phyloP scores from a whole-genome alignment of 2,888 invertebrate genomes.

The Miltochrista miniata region DNA sequence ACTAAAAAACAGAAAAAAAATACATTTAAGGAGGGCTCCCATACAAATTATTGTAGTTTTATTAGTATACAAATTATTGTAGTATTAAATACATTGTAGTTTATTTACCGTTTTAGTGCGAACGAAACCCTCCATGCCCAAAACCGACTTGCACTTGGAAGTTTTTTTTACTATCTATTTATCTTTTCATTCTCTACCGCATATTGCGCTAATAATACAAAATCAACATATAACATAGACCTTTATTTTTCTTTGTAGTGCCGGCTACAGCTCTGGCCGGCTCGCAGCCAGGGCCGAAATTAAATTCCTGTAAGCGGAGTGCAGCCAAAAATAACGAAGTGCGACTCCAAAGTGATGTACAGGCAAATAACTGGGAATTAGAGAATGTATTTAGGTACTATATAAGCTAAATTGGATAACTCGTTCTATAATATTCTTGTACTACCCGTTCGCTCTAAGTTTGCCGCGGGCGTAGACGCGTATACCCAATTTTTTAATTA shows the following conservation, averaged over 20 bases:
- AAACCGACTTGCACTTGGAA: no score
- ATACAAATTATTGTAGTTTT: no score
- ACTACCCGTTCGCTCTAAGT: no score
- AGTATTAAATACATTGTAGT: no score
- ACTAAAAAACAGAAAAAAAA: no score
- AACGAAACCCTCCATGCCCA: no score
- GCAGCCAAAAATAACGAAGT: constrained; percentile 37
- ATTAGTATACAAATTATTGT: no score
- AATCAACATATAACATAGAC: constrained; percentile 5
- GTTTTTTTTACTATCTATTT: background rate
- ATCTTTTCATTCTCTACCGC: no score
- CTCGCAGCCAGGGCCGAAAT: constrained; percentile 34
- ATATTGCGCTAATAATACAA: background rate
- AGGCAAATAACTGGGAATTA: constrained; percentile 10
- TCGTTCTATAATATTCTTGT: background rate
- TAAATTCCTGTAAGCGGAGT: constrained; percentile 36
- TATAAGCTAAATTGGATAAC: background rate
- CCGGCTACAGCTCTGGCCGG: constrained; percentile 7
- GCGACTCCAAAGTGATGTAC: constrained; percentile 10
- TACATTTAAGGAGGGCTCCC: no score
- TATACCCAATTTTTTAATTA: no score
- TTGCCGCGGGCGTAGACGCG: no score
- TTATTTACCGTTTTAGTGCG: no score
- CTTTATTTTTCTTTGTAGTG: background rate
- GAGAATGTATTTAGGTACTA: constrained; percentile 4